These are phyloP conservation scores for Datnioides undecimradiatus DNA, from an alignment of 2,113 vertebrate species.

Conservation along the genomic window DNA sequence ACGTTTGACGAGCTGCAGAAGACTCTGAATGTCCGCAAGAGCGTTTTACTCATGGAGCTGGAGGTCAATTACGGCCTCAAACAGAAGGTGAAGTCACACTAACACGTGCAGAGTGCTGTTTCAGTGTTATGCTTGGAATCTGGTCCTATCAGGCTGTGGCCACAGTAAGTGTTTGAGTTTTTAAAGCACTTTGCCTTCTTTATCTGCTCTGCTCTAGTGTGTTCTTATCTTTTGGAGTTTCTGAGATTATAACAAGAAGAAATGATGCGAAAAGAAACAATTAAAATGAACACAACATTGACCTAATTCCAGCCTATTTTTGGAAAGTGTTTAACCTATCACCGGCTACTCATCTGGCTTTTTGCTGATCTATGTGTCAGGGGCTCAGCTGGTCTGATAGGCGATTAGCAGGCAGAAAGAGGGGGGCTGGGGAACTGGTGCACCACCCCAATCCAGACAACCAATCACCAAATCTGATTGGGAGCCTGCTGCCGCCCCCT, in stretches of 20 bases:
- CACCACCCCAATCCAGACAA: constrained; percentile 23
- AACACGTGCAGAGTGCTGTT: background rate
- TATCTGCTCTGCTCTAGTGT: too few species aligned
- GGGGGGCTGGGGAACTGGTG: background rate
- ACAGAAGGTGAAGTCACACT: constrained; percentile 90
- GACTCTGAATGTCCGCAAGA: constrained; percentile 96
- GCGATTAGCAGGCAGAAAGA: constrained; percentile 31
- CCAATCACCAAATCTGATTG: constrained; percentile 48
- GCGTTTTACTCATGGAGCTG: constrained; percentile 96
- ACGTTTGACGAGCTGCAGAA: constrained; percentile 97
- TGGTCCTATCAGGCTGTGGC: background rate
- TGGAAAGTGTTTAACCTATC: background rate
- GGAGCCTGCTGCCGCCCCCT: constrained; percentile 29
- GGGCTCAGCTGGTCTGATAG: constrained; percentile 30
- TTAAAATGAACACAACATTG: background rate
- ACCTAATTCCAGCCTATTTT: background rate
- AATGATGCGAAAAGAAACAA: background rate
- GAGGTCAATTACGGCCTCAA: constrained; percentile 98
- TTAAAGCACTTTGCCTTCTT: background rate
- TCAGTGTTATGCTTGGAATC: background rate
- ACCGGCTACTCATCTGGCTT: background rate
- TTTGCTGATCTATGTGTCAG: constrained; percentile 29
- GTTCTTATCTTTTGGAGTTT: too few species aligned
- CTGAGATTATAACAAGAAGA: background rate
- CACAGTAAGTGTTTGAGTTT: background rate